These are phyloP conservation scores for Episyrphus balteatus DNA, from an alignment of 1,140 invertebrate genomes.

Conservation along the genomic window DNA sequence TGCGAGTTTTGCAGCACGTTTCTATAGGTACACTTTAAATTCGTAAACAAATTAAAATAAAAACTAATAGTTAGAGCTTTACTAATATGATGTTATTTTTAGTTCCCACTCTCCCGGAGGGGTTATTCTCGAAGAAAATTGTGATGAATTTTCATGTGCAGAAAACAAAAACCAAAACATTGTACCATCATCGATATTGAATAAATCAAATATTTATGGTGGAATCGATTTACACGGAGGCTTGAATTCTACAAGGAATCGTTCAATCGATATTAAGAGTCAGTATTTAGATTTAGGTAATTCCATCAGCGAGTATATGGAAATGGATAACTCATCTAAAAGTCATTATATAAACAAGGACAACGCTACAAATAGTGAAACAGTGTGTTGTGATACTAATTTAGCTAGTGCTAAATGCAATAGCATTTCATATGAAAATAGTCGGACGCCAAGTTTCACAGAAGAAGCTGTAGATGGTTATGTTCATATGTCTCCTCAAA, in stretches of 20 bases:
- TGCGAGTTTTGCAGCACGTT: conserved; percentile 14
- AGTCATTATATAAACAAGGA: too few relatives aligned
- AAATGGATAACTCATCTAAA: conserved; percentile 3
- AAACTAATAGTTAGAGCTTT: conserved; percentile 2
- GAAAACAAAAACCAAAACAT: conserved; percentile 5
- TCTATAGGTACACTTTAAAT: not conserved
- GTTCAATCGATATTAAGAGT: not conserved
- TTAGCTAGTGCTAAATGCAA: conserved; percentile 10
- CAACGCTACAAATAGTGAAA: not conserved
- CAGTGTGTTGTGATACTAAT: conserved; percentile 6
- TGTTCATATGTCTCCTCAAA: conserved; percentile 48
- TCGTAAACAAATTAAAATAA: too few relatives aligned
- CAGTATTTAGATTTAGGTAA: not conserved
- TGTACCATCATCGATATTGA: not conserved
- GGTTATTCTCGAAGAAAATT: conserved; percentile 49
- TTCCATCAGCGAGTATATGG: not conserved
- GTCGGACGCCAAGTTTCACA: conserved; percentile 16
- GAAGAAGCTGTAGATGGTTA: conserved; percentile 43
- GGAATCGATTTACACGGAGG: not conserved
- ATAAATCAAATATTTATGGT: not conserved
- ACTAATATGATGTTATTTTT: too few relatives aligned
- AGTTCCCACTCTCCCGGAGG: conserved; percentile 16
- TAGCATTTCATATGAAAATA: conserved; percentile 18
- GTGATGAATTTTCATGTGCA: conserved; percentile 37
- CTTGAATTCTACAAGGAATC: not conserved